Conservation (phyloP, 2,888 invertebrate species). For the Pyralis farinalis region DNA sequence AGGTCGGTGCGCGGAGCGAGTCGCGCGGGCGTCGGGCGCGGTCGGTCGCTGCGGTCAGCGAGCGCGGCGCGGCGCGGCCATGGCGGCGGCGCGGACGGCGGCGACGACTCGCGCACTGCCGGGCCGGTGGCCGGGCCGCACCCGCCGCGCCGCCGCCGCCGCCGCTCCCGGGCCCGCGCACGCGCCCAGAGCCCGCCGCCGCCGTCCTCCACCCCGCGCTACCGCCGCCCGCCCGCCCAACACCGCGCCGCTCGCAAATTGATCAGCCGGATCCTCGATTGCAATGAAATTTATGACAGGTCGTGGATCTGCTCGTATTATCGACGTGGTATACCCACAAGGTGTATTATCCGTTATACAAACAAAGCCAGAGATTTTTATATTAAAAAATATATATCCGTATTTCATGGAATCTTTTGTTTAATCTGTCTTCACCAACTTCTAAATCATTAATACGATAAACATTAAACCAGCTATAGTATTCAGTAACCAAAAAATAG, state of each 20-base stretch:
- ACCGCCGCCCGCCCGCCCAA: constrained; percentile 29
- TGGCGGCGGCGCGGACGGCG: constrained; percentile 67
- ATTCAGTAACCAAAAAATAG: no score
- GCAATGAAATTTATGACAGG: constrained; percentile 76
- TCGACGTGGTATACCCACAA: constrained; percentile 56
- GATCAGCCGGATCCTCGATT: constrained; percentile 74
- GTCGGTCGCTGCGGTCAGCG: constrained; percentile 59
- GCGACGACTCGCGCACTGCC: constrained; percentile 67
- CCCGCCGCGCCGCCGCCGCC: constrained; percentile 27
- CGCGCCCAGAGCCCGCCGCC: constrained; percentile 27
- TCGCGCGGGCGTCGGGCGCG: constrained; percentile 33
- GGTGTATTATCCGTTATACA: constrained; percentile 21
- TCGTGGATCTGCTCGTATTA: constrained; percentile 72
- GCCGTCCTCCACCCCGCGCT: constrained; percentile 20
- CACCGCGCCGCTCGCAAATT: constrained; percentile 46
- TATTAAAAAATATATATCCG: neutral
- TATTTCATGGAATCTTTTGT: neutral
- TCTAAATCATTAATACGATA: no score
- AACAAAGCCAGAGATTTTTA: constrained; percentile 33
- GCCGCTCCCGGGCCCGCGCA: constrained; percentile 38
- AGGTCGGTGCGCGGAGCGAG: constrained; percentile 26
- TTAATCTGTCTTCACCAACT: no score
- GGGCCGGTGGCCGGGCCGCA: constrained; percentile 50
- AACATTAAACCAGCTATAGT: no score
- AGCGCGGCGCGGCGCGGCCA: constrained; percentile 67